Percentiles rank a stretch among this genome's conserved stretches.
Conservation (phyloP, 2,113 vertebrate genomes). For the Melanocharis versteri region DNA sequence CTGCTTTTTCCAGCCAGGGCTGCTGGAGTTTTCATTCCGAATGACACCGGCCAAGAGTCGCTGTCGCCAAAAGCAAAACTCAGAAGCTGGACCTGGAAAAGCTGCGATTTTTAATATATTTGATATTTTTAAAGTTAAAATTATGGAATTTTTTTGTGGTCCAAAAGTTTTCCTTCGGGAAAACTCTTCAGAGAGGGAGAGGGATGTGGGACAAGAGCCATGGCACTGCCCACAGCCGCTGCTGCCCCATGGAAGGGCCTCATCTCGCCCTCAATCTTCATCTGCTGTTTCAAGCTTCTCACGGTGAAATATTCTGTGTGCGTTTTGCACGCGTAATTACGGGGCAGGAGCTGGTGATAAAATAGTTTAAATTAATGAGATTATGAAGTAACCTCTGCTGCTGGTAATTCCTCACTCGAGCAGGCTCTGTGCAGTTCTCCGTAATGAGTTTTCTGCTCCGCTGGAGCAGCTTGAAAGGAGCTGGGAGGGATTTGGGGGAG, state of each 20-base stretch:
- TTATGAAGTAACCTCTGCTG: conserved; percentile 44
- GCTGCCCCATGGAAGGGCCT: neutral
- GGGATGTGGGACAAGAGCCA: rapidly evolving
- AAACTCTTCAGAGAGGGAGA: neutral
- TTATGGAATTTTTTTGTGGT: too few species aligned
- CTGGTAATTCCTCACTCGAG: conserved; percentile 23
- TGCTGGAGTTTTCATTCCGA: neutral
- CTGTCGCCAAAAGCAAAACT: neutral
- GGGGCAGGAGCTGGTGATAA: conserved; percentile 42
- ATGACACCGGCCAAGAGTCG: rapidly evolving
- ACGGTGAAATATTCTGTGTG: neutral
- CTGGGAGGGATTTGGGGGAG: neutral
- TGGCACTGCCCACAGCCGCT: neutral
- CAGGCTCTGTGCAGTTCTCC: neutral
- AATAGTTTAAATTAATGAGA: conserved; percentile 51
- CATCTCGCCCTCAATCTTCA: neutral
- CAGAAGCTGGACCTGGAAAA: rapidly evolving
- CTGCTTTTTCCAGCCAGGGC: neutral
- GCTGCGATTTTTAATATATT: rapidly evolving
- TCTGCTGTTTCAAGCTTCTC: neutral
- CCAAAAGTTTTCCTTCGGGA: neutral
- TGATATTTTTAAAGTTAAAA: neutral
- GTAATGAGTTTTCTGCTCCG: conserved; percentile 49
- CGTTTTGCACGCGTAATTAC: neutral
- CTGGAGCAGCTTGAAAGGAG: conserved; percentile 27